Evolutionary conservation across 2,113 vertebrate species (phyloP).

Genomic region (Seriola aureovittata): DNA sequence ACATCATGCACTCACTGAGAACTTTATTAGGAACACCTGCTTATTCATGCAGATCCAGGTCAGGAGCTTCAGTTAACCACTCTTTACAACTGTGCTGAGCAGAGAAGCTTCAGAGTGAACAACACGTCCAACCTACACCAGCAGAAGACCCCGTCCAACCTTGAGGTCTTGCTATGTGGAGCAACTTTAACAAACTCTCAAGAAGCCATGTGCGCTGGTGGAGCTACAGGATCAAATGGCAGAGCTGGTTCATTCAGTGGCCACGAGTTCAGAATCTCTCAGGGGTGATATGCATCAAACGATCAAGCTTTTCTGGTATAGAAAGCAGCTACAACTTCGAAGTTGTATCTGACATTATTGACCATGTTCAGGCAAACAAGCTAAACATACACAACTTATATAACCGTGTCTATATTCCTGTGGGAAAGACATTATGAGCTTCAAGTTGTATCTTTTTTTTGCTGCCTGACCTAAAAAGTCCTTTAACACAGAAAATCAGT

Average conservation of each 20-base stretch:
- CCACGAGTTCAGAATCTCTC: neutral
- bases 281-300: slow-evolving; percentile 4
- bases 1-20: too few species aligned
- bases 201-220: neutral
- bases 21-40: too few species aligned
- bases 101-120: too few species aligned
- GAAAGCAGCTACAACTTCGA: neutral
- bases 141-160: too few species aligned
- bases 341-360: neutral
- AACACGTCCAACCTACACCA: too few species aligned
- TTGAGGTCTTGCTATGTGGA: neutral
- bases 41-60: too few species aligned
- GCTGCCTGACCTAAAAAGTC: slow-evolving; percentile 49
- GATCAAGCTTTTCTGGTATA: neutral
- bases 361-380: slow-evolving; percentile 33
- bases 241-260: neutral
- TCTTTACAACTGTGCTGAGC: too few species aligned
- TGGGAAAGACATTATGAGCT: slow-evolving; percentile 15
- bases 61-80: too few species aligned
- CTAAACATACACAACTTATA: slow-evolving; percentile 19
- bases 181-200: neutral
- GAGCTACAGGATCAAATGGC: neutral
- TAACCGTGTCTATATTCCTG: slow-evolving; percentile 8
- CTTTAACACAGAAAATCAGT: slow-evolving; percentile 36
- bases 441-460: neutral